Evolutionary conservation across 2,888 invertebrate species (phyloP).

Genomic region (Branchipolynoe longqiensis): DNA sequence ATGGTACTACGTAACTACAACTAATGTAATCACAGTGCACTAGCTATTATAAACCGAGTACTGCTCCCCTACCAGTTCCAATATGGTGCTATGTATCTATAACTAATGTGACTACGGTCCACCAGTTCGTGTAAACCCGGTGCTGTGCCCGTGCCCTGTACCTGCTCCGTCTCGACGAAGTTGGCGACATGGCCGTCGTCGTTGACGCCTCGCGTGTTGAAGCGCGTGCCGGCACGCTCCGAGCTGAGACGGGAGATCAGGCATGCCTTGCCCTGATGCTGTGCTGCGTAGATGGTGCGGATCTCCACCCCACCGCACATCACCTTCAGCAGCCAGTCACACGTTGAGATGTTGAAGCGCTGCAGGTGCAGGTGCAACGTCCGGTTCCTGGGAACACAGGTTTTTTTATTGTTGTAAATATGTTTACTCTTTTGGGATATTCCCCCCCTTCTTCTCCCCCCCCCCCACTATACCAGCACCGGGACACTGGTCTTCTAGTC

Average conservation of each 20-base stretch:
- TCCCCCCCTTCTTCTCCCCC: too few species aligned
- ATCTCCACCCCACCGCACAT: conserved; percentile 99
- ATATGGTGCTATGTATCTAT: too few species aligned
- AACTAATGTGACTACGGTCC: too few species aligned
- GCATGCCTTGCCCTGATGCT: conserved; percentile 94
- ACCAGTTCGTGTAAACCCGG: too few species aligned
- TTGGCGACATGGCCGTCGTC: conserved; percentile 99
- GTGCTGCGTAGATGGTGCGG: conserved; percentile 97
- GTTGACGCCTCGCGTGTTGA: conserved; percentile 99
- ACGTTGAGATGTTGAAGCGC: conserved; percentile 94
- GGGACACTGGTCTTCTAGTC: too few species aligned
- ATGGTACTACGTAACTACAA: too few species aligned
- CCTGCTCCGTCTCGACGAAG: conserved; percentile 99
- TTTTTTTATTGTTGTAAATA: background rate
- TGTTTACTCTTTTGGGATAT: background rate
- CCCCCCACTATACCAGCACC: too few species aligned
- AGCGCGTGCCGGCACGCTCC: conserved; percentile 98
- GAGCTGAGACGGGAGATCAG: conserved; percentile 97
- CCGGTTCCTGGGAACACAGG: conserved; percentile 88
- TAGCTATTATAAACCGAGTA: too few species aligned
- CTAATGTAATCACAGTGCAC: too few species aligned
- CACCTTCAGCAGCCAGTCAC: conserved; percentile 94
- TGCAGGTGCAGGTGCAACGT: conserved; percentile 96
- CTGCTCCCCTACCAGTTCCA: too few species aligned
- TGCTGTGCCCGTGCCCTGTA: too few species aligned